These are phyloP conservation scores for Drosophila setifemur DNA, from an alignment of 1,140 invertebrate genomes.

Conservation along the genomic window DNA sequence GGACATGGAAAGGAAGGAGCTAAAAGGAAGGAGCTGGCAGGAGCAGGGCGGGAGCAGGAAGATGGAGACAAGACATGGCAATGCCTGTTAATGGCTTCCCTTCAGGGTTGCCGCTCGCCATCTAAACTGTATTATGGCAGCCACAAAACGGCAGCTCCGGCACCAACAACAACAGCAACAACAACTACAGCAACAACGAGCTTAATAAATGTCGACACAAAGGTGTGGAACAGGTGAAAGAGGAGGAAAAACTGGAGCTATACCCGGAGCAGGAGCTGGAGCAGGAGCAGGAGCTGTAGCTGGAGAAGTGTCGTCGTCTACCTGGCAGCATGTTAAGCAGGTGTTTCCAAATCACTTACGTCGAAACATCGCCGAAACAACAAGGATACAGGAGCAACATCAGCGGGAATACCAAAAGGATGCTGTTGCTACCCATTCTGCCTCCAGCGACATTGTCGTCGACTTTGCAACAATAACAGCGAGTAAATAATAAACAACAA, in stretches of 20 bases:
- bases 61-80: constrained; percentile 49
- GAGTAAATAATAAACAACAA: constrained; percentile 56
- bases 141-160: constrained; percentile 56
- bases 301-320: constrained; percentile 24
- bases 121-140: constrained; percentile 70
- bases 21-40: not conserved
- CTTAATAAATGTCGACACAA: constrained; percentile 79
- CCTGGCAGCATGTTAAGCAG: constrained; percentile 75
- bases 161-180: constrained; percentile 68
- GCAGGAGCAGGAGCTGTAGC: not conserved
- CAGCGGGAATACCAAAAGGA: constrained; percentile 27
- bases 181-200: constrained; percentile 52
- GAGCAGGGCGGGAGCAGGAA: too few species aligned
- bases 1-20: not conserved
- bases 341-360: constrained; percentile 79
- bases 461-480: constrained; percentile 50
- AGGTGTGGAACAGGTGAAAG: not conserved
- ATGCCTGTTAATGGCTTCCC: constrained; percentile 74
- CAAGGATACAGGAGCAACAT: constrained; percentile 4
- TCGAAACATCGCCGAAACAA: constrained; percentile 58
- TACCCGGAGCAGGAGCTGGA: not conserved
- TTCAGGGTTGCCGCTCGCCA: constrained; percentile 48
- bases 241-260: not conserved
- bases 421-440: constrained; percentile 16
- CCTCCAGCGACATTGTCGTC: constrained; percentile 32